Conservation (phyloP, 2,888 invertebrate species). For the Lacanobia wlatinum region DNA sequence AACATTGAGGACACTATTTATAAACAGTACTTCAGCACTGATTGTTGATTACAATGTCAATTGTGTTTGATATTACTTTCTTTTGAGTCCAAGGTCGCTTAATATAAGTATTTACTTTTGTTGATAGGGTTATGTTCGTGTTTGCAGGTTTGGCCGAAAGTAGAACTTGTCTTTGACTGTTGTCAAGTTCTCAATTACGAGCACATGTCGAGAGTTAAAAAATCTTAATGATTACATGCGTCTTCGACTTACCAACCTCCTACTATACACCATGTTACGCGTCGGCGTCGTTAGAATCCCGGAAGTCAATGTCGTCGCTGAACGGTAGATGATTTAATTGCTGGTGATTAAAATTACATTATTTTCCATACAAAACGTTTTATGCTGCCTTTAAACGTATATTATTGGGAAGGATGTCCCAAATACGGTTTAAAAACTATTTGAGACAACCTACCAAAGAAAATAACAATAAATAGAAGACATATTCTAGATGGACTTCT, state of each 20-base stretch:
- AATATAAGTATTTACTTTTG: constrained; percentile 30
- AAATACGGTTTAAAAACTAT: too few species aligned
- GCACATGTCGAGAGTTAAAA: neutral
- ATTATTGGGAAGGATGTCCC: too few species aligned
- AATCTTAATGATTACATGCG: neutral
- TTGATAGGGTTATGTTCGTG: constrained; percentile 9
- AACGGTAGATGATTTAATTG: too few species aligned
- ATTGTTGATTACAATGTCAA: constrained; percentile 51
- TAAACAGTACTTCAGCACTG: constrained; percentile 29
- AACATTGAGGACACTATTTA: constrained; percentile 32
- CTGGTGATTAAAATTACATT: too few species aligned
- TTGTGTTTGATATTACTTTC: constrained; percentile 42
- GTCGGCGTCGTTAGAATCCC: too few species aligned
- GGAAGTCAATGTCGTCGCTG: too few species aligned
- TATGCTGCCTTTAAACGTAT: too few species aligned
- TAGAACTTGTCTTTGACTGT: neutral
- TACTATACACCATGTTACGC: neutral
- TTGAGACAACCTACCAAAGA: neutral
- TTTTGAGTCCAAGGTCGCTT: constrained; percentile 50
- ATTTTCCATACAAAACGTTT: too few species aligned
- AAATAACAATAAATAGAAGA: neutral
- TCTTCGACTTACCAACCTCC: neutral
- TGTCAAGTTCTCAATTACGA: neutral
- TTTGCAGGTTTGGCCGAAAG: neutral
- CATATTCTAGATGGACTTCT: too few species aligned